phyloP scores from a whole-genome alignment of 2,888 invertebrate species.

The Ecdyonurus torrentis region DNA sequence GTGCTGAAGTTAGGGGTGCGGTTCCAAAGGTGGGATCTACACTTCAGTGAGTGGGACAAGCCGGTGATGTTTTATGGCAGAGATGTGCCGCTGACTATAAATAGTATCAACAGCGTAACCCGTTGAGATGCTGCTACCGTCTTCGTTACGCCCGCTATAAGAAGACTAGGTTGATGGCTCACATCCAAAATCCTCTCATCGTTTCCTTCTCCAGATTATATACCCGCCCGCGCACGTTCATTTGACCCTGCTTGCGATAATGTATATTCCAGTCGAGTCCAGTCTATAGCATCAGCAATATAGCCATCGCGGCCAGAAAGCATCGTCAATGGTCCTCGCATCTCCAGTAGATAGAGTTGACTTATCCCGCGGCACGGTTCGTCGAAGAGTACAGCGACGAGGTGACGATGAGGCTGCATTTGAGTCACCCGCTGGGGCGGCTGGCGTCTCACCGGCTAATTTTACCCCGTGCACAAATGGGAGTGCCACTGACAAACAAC shows the following conservation, averaged over 20 bases:
- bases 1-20: too few species aligned
- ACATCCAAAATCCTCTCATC: background rate
- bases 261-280: background rate
- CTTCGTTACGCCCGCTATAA: background rate
- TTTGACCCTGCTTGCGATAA: background rate
- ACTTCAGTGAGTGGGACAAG: too few species aligned
- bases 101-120: background rate
- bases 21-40: too few species aligned
- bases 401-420: background rate
- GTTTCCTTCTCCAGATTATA: too few species aligned
- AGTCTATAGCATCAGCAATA: background rate
- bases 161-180: background rate
- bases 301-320: too few species aligned
- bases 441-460: background rate
- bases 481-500: background rate
- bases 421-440: background rate
- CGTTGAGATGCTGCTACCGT: background rate
- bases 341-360: too few species aligned
- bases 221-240: background rate
- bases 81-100: background rate
- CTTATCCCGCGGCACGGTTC: too few species aligned
- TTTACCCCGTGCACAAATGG: background rate
- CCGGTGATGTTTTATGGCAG: background rate
- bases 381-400: too few species aligned
- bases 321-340: background rate